Evolutionary conservation across 2,797 vertebrate species (phyloP), one percentile per base, ranked within the genome.

Genomic region (Diplodus sargus): DNA sequence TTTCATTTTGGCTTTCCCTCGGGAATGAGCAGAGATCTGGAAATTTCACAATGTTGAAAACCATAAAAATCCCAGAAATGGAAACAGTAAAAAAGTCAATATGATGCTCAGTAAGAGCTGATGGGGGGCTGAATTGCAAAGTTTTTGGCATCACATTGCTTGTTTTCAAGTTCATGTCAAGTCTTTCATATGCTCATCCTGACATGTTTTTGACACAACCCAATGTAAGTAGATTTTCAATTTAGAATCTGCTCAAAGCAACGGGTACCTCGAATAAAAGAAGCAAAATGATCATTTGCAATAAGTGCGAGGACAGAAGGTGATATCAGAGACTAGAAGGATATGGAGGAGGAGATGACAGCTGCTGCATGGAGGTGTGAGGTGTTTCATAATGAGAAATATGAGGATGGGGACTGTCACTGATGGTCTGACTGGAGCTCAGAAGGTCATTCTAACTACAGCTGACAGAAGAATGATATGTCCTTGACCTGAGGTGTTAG

Each of bases 331-430:
- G n/a, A 69, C 42, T 52, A 47, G 22, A 60, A 6, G 22, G 43
- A 49, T 65, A 14, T 16, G 49, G 47, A 58, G 48, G 48, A 47
- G 45, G 52, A 65, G 63, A 77, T 47, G 16, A 39, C 53, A 70
- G 18, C 60, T 43, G 48, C 61, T 53, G 60, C 70, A 61, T 60
- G 56, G 22, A 71, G 22, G 23, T 53, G 30, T 77, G 65, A 77
- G 57, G 34, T 70, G 64, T 60, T 67, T 80, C 17, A 76, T 75
- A 43, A 77, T 62, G 45, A 77, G 70, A 69, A 2, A 72, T 58
- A 13, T 64, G 67, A 67, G 23, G 23, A 78, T 3, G 47, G 17
- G 0, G 10, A 53, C 34, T 43, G 47, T 70, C 18, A 22, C 3
- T 48, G 22, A 47, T 45, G 23, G 8, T 28, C 53, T 59, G 42